phyloP scores from a whole-genome alignment of 1,140 invertebrate species.

The Contarinia nasturtii region DNA sequence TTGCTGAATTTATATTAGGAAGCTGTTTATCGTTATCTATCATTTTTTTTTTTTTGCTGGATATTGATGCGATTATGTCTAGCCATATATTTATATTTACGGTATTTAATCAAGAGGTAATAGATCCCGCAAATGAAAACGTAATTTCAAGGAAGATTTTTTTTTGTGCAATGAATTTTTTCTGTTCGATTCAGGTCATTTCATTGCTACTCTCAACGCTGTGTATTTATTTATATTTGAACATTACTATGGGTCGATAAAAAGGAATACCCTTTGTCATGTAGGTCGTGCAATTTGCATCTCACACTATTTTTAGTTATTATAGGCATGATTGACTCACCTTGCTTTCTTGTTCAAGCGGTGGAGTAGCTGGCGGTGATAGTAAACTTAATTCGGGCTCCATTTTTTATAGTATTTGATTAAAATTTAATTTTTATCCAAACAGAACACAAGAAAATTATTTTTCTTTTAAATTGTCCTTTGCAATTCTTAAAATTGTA shows the following conservation, averaged over 20 bases:
- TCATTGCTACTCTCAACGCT: neutral
- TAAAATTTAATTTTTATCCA: constrained; percentile 7
- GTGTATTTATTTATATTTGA: no score
- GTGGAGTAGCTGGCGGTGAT: constrained; percentile 36
- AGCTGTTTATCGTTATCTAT: neutral
- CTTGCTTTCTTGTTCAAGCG: constrained; percentile 25
- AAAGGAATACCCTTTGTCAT: neutral
- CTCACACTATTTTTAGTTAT: constrained; percentile 6
- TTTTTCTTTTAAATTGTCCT: constrained; percentile 4
- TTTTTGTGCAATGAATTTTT: no score
- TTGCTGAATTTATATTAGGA: constrained; percentile 5
- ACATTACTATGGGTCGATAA: neutral
- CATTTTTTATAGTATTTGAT: constrained; percentile 14
- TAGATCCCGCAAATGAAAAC: no score
- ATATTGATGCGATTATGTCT: no score
- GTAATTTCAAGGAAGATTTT: no score
- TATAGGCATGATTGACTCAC: constrained; percentile 24
- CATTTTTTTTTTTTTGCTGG: no score
- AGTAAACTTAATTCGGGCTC: constrained; percentile 25
- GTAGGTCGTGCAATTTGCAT: neutral
- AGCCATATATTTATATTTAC: no score
- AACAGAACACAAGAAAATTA: no score
- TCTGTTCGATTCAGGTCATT: neutral
- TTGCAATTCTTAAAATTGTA: neutral
- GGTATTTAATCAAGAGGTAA: no score